These are phyloP conservation scores for Brachyhypopomus occidentalis DNA, from an alignment of 2,113 vertebrate genomes.

Conservation along the genomic window DNA sequence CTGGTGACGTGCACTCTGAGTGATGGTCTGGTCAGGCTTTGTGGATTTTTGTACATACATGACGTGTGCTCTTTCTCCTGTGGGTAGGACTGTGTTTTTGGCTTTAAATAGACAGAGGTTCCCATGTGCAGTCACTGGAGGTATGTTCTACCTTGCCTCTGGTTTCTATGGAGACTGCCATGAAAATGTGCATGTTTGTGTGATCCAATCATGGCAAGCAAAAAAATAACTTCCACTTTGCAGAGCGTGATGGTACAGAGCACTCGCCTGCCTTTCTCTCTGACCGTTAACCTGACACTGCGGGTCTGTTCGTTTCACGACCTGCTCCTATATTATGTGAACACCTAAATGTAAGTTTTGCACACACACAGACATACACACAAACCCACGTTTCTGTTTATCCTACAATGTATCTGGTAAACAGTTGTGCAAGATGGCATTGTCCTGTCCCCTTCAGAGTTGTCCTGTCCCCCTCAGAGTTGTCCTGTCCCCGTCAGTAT, in stretches of 20 bases:
- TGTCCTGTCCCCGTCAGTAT: too few species aligned
- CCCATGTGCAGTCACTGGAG: conserved; percentile 32
- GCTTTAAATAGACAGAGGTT: conserved; percentile 42
- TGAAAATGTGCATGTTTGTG: conserved; percentile 38
- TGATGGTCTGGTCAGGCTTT: background rate
- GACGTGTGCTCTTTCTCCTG: background rate
- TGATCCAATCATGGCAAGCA: conserved; percentile 12
- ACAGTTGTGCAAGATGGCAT: too few species aligned
- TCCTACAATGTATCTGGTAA: too few species aligned
- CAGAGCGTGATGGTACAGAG: background rate
- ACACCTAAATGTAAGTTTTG: background rate
- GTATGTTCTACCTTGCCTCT: conserved; percentile 32
- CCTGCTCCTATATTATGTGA: background rate
- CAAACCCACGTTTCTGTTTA: too few species aligned
- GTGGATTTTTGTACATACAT: conserved; percentile 6
- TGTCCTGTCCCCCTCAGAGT: too few species aligned
- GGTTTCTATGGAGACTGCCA: conserved; percentile 53
- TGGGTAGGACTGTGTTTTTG: conserved; percentile 10
- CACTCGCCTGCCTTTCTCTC: background rate
- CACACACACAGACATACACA: background rate
- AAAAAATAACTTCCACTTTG: conserved; percentile 27
- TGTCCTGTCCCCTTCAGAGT: too few species aligned
- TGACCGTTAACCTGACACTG: background rate
- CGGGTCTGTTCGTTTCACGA: background rate
- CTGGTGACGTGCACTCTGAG: background rate